These are phyloP conservation scores for Entomobrya proxima DNA, from an alignment of 2,888 invertebrate species.

Conservation along the genomic window DNA sequence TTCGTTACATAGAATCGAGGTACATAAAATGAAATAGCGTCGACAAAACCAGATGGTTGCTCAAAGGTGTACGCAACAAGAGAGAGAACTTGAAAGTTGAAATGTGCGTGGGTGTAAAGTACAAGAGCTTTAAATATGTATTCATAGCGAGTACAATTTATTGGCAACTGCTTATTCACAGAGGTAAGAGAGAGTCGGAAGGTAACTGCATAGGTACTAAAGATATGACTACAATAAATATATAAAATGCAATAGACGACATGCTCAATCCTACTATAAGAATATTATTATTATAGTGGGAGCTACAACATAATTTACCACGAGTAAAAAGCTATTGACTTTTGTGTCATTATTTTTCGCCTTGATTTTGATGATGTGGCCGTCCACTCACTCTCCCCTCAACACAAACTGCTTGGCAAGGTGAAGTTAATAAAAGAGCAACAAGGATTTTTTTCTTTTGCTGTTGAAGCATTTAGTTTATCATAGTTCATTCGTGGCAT, in stretches of 20 bases:
- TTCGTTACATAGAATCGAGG: background rate
- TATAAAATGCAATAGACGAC: too few relatives aligned
- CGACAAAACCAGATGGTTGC: background rate
- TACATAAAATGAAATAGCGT: background rate
- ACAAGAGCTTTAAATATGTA: slow-evolving; percentile 32
- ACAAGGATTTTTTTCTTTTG: background rate
- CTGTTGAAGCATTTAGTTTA: slow-evolving; percentile 8
- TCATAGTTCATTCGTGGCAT: slow-evolving; percentile 21
- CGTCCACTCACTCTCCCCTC: background rate
- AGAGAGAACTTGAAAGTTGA: background rate
- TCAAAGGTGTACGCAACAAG: background rate
- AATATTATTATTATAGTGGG: background rate
- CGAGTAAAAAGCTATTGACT: slow-evolving; percentile 47
- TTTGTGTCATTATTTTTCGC: slow-evolving; percentile 56
- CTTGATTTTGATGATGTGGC: slow-evolving; percentile 43
- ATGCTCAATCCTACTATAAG: background rate
- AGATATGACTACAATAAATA: too few relatives aligned
- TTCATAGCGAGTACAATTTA: background rate
- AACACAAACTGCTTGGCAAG: background rate
- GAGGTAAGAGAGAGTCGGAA: background rate
- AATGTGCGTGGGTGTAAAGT: slow-evolving; percentile 48
- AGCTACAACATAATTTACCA: slow-evolving; percentile 7
- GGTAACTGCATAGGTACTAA: too few relatives aligned
- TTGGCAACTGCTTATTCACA: background rate
- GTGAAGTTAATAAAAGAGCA: slow-evolving; percentile 40